These are phyloP conservation scores for Lophius americanus DNA, from an alignment of 2,797 vertebrate species.

Conservation along the genomic window DNA sequence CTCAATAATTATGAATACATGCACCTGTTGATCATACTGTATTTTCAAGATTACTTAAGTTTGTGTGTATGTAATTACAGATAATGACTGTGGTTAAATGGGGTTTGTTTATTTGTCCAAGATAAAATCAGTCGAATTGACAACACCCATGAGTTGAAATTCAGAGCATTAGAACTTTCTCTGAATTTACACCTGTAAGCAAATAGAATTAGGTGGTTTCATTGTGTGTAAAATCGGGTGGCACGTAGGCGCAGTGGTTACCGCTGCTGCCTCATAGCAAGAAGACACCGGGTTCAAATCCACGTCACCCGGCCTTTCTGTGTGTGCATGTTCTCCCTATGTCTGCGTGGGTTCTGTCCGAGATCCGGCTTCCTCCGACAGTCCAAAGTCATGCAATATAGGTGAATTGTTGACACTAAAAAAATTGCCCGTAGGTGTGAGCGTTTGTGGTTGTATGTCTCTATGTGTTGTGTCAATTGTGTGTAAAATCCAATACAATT, in stretches of 20 bases:
- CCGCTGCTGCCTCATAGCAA: too few relatives aligned
- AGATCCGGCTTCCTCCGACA: too few relatives aligned
- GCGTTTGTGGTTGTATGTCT: too few relatives aligned
- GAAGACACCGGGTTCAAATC: too few relatives aligned
- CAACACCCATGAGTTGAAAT: not conserved
- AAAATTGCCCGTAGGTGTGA: too few relatives aligned
- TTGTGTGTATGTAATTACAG: slow-evolving; percentile 5
- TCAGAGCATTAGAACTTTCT: not conserved
- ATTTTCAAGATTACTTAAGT: slow-evolving; percentile 1
- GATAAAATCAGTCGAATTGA: not conserved
- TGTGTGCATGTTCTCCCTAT: too few relatives aligned
- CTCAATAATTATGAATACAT: not conserved
- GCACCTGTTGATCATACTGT: not conserved
- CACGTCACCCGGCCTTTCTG: too few relatives aligned
- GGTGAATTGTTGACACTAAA: too few relatives aligned
- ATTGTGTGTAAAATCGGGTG: not conserved
- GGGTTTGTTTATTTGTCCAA: not conserved
- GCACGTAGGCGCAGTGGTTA: too few relatives aligned
- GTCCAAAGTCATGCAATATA: too few relatives aligned
- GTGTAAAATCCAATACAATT: not conserved
- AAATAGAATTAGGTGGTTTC: not conserved
- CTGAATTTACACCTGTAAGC: not conserved
- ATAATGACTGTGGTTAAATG: not conserved
- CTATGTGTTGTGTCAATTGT: not conserved
- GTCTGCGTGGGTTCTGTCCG: too few relatives aligned